These are phyloP conservation scores for Osmerus eperlanus DNA, from an alignment of 2,113 vertebrate genomes.

Conservation along the genomic window DNA sequence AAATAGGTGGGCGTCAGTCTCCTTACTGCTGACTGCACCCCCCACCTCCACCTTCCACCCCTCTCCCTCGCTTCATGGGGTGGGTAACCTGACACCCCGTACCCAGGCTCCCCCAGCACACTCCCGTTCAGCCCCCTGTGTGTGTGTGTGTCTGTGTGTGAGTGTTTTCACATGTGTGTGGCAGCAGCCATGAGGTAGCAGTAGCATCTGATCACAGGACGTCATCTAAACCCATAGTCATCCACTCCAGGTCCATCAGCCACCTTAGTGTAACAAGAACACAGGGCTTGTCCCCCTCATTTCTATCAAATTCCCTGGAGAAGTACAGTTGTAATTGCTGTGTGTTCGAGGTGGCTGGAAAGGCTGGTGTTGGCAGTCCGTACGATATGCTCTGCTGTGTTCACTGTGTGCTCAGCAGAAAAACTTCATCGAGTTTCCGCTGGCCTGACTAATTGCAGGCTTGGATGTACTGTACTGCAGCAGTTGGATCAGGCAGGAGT, in stretches of 20 bases:
- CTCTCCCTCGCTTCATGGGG: background rate
- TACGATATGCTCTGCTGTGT: conserved; percentile 51
- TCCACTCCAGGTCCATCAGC: conserved; percentile 41
- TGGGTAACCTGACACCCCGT: conserved; percentile 6
- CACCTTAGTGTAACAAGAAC: conserved; percentile 27
- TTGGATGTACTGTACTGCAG: conserved; percentile 14
- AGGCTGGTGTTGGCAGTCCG: conserved; percentile 53
- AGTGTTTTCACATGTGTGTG: no score
- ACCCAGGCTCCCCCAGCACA: conserved; percentile 5
- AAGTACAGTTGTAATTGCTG: conserved; percentile 48
- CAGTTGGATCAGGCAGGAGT: conserved; percentile 17
- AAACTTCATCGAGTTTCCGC: conserved; percentile 34
- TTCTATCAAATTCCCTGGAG: conserved; percentile 49
- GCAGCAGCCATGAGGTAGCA: background rate
- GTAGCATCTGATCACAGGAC: background rate
- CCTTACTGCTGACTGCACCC: conserved; percentile 31
- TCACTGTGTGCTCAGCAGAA: conserved; percentile 41
- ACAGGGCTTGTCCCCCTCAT: background rate
- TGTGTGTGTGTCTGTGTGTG: background rate
- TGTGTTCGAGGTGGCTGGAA: conserved; percentile 53
- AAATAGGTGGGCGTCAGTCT: conserved; percentile 71
- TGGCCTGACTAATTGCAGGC: conserved; percentile 49
- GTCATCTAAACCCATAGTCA: background rate
- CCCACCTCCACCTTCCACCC: background rate
- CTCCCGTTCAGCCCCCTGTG: background rate